Percentiles rank a stretch among this genome's conserved stretches.
Conservation (phyloP, 2,113 vertebrate species). For the Anhinga anhinga region DNA sequence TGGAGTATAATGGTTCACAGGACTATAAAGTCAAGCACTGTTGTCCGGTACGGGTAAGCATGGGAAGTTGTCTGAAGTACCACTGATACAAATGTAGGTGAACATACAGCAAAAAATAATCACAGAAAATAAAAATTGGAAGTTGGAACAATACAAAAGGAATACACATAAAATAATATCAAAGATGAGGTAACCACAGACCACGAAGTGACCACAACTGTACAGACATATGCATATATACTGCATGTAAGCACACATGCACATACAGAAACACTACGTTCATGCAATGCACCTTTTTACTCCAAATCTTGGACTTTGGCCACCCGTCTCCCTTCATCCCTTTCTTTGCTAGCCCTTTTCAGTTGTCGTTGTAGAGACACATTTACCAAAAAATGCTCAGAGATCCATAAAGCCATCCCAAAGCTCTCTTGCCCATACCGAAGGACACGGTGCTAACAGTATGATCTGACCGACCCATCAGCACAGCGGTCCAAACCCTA, state of each 20-base stretch:
- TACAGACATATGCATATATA: background rate
- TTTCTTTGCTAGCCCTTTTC: background rate
- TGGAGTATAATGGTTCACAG: background rate
- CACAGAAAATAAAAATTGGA: background rate
- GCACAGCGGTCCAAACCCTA: background rate
- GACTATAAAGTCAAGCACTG: background rate
- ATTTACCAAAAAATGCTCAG: background rate
- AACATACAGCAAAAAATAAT: background rate
- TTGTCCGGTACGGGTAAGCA: background rate
- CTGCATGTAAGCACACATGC: accelerated
- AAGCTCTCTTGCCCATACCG: accelerated
- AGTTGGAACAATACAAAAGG: background rate
- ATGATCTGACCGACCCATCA: background rate
- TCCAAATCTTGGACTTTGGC: background rate
- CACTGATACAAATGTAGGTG: background rate
- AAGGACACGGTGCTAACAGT: accelerated
- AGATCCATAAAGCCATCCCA: background rate
- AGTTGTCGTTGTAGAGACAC: background rate
- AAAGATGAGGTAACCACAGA: background rate
- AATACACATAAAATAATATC: background rate
- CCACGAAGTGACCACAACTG: background rate
- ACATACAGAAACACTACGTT: background rate
- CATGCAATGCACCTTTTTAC: background rate
- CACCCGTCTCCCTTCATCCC: background rate
- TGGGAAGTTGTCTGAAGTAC: background rate